Evolutionary conservation across 1,140 invertebrate genomes (phyloP), one percentile per base, ranked within the genome.

Genomic region (Plodia interpunctella): DNA sequence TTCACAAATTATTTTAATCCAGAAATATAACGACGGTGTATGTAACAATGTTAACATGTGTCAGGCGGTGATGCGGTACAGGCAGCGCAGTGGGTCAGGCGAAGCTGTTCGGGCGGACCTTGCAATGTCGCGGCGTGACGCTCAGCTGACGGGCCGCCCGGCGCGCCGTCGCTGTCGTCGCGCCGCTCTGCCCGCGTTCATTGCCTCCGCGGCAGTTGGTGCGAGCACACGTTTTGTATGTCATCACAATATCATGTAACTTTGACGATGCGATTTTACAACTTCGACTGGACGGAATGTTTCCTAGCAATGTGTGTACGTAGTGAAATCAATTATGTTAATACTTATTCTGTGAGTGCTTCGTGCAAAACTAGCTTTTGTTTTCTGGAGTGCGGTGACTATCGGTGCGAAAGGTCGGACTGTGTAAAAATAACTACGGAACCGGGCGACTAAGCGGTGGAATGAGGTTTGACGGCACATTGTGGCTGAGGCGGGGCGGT

Each of bases 351-450:
- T 65, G 79, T 86, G 83, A 81, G 81, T 87, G 85, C 74, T 70
- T 70, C 66, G 79, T 78, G 81, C 70, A 25, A n/a, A 71, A 63
- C 75, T 66, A 62, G 74, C 64, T 63, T 66, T 78, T 74, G 68
- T 80, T 69, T 73, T 66, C 73, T 79, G 76, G 75, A 83, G 87
- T 89, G 83, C 74, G 76, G 83, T 87, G 78, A 82, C 80, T 79
- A 85, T 74, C 84, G 87, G 84, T 89, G 87, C 84, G 84, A 89
- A 87, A 87, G 87, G 83, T 87, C 84, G 86, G 86, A 68, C 82
- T 86, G 84, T 89, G 87, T 89, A 89, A 89, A 89, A 87, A 89
- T 89, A 89, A 87, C 87, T 89, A 84, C 87, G 87, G 87, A 89
- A 89, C 79, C 80, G 87, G 77, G 79, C 82, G 77, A 80, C 83